These are phyloP conservation scores for Mesitornis unicolor DNA, from an alignment of 2,113 vertebrate species.

Conservation along the genomic window DNA sequence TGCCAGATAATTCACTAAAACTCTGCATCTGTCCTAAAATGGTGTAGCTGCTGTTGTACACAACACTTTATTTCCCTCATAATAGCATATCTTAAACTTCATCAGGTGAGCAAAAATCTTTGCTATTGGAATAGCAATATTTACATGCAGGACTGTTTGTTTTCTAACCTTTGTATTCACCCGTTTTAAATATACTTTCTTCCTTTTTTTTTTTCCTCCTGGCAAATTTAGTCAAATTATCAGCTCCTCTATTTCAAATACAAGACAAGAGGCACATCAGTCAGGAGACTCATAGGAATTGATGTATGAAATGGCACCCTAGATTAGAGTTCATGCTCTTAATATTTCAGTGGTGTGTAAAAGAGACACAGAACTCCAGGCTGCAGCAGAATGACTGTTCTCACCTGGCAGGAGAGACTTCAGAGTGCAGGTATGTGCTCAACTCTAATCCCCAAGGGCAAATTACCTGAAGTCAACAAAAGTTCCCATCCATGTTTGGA, in stretches of 20 bases:
- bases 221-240: neutral
- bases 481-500: neutral
- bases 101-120: neutral
- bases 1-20: neutral
- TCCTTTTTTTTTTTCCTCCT: neutral
- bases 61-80: fast-evolving
- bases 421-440: neutral
- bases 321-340: neutral
- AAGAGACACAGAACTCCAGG: neutral
- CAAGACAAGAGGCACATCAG: neutral
- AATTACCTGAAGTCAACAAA: neutral
- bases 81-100: neutral
- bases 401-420: neutral
- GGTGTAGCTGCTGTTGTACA: neutral
- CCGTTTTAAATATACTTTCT: neutral
- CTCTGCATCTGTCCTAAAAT: neutral
- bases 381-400: neutral
- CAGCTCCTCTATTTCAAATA: neutral
- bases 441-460: neutral
- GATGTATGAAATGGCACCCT: neutral
- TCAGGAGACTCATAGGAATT: neutral
- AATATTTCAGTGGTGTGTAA: neutral
- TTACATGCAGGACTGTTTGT: fast-evolving
- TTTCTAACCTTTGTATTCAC: neutral
- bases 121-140: neutral